These are phyloP conservation scores for Pionites leucogaster DNA, from an alignment of 2,113 vertebrate species.

Conservation along the genomic window DNA sequence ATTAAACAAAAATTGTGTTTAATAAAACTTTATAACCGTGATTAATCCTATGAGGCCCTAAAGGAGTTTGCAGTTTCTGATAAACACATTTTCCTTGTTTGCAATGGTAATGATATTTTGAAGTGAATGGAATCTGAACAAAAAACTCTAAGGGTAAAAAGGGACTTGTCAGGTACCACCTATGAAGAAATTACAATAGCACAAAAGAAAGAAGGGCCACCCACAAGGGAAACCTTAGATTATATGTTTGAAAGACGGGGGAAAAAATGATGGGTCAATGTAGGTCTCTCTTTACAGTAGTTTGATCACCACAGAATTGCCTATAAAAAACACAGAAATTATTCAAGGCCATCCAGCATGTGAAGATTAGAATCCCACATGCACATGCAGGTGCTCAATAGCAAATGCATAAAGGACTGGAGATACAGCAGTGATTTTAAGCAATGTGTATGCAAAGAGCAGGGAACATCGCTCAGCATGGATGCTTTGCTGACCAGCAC, in stretches of 20 bases:
- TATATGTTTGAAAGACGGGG: not conserved
- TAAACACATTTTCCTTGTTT: slow-evolving; percentile 89
- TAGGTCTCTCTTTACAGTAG: slow-evolving; percentile 10
- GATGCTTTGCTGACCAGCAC: not conserved
- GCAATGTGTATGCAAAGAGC: not conserved
- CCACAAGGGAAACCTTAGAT: slow-evolving; percentile 60
- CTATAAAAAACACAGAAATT: slow-evolving; percentile 36
- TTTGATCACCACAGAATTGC: slow-evolving; percentile 30
- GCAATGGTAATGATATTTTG: slow-evolving; percentile 88
- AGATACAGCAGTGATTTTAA: not conserved
- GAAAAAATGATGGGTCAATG: not conserved
- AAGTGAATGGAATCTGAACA: slow-evolving; percentile 81
- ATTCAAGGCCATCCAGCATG: not conserved
- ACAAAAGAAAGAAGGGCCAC: slow-evolving; percentile 61
- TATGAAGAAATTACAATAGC: slow-evolving; percentile 68
- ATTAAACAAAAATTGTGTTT: slow-evolving; percentile 93
- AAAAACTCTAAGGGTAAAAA: slow-evolving; percentile 71
- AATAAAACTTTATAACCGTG: slow-evolving; percentile 93
- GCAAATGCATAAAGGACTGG: not conserved
- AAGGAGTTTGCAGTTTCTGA: slow-evolving; percentile 87
- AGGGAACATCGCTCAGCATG: not conserved
- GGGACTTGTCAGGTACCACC: slow-evolving; percentile 75
- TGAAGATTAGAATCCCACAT: slow-evolving; percentile 16
- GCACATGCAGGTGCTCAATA: slow-evolving; percentile 22
- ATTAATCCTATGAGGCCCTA: slow-evolving; percentile 91